These are phyloP conservation scores for Notoglanidium macrostoma DNA, from an alignment of 2,797 vertebrate species.

Conservation along the genomic window DNA sequence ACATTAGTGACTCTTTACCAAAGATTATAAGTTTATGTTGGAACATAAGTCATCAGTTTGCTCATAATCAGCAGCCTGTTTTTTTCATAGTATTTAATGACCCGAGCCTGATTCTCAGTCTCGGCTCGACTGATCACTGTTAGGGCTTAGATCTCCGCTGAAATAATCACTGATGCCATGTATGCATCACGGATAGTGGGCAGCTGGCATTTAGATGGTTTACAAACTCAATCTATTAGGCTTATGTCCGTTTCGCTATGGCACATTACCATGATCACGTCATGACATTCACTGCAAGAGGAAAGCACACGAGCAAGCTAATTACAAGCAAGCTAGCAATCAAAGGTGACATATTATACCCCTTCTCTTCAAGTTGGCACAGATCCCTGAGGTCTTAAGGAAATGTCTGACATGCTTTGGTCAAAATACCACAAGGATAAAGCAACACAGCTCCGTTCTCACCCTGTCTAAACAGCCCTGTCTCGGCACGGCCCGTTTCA, in stretches of 20 bases:
- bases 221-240: slow-evolving; percentile 11
- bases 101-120: not conserved
- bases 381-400: no score
- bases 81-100: not conserved
- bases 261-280: not conserved
- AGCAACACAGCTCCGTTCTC: no score
- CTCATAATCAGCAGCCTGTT: not conserved
- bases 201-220: not conserved
- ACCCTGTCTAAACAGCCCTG: no score
- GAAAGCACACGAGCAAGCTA: not conserved
- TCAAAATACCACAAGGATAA: no score
- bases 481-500: no score
- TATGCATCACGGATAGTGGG: not conserved
- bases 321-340: not conserved
- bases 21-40: not conserved
- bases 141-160: not conserved
- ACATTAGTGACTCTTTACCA: not conserved
- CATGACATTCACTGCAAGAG: not conserved
- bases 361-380: no score
- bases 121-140: not conserved
- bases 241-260: not conserved
- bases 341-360: not conserved
- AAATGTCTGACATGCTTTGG: no score
- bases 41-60: not conserved
- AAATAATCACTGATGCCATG: not conserved